phyloP scores from a whole-genome alignment of 2,888 invertebrate genomes.

The Oscheius sp. region DNA sequence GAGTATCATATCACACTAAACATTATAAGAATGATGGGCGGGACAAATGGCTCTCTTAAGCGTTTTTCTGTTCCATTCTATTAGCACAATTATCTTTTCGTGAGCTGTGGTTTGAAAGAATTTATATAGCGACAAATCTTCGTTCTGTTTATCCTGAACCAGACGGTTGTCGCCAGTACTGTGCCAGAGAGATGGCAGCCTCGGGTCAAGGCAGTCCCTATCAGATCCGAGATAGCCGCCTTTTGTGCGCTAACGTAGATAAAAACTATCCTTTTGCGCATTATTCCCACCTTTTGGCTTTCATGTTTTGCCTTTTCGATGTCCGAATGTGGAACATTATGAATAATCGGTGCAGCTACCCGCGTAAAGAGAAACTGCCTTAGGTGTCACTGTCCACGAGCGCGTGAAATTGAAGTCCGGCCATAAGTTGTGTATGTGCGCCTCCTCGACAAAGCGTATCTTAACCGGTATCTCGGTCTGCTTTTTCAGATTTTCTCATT shows the following conservation, averaged over 20 bases:
- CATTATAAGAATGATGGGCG: no score
- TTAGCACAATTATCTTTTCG: no score
- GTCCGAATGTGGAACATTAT: not conserved
- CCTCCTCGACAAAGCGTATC: constrained; percentile 24
- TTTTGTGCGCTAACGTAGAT: constrained; percentile 17
- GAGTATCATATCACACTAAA: no score
- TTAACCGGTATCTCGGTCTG: constrained; percentile 9
- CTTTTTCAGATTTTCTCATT: constrained; percentile 14
- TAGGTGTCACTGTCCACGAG: constrained; percentile 25
- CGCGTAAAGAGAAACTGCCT: constrained; percentile 14
- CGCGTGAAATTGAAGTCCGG: constrained; percentile 37
- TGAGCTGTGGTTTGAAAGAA: not conserved
- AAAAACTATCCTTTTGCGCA: constrained; percentile 27
- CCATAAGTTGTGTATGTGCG: constrained; percentile 10
- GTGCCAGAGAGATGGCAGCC: constrained; percentile 28
- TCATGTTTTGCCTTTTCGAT: not conserved
- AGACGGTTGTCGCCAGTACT: constrained; percentile 34
- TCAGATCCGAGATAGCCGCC: constrained; percentile 37
- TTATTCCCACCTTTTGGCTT: constrained; percentile 2
- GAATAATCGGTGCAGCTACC: constrained; percentile 21
- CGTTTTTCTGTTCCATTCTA: no score
- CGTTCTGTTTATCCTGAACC: not conserved
- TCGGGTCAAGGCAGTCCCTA: constrained; percentile 33
- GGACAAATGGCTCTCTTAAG: no score
- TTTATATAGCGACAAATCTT: not conserved